Percentiles rank a stretch among this genome's conserved stretches.
phyloP scores from a whole-genome alignment of 1,140 invertebrate species.

The Trachymyrmex cornetzi region DNA sequence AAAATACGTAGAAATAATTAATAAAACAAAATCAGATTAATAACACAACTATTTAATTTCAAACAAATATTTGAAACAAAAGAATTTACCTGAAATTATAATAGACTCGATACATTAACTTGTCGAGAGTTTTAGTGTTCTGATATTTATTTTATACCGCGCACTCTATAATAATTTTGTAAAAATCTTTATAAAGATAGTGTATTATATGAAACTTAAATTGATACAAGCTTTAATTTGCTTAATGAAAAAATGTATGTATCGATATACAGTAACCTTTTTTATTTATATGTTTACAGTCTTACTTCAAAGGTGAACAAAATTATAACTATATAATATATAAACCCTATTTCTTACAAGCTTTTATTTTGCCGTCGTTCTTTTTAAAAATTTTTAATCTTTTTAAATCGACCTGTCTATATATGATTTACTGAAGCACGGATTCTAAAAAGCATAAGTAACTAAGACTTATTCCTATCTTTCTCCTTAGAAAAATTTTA shows the following conservation, averaged over 20 bases:
- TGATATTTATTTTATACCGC: background rate
- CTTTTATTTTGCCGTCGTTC: background rate
- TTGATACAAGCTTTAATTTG: background rate
- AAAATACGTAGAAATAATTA: background rate
- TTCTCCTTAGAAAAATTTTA: background rate
- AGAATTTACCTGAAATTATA: background rate
- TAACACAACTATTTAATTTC: background rate
- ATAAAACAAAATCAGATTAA: background rate
- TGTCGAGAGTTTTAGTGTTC: background rate
- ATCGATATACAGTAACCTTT: background rate
- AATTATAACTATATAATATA: background rate
- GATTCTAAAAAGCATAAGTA: constrained; percentile 50
- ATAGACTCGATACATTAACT: background rate
- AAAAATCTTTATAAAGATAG: background rate
- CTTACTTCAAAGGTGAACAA: background rate
- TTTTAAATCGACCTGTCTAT: background rate
- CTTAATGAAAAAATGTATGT: background rate
- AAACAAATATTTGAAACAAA: background rate
- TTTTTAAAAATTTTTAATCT: background rate
- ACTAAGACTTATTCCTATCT: background rate
- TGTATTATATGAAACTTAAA: background rate
- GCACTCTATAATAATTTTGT: background rate
- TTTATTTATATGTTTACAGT: background rate
- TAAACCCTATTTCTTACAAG: background rate
- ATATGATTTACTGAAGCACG: constrained; percentile 22